Conservation (phyloP, 1,140 invertebrate genomes). For the Achatina immaculata region DNA sequence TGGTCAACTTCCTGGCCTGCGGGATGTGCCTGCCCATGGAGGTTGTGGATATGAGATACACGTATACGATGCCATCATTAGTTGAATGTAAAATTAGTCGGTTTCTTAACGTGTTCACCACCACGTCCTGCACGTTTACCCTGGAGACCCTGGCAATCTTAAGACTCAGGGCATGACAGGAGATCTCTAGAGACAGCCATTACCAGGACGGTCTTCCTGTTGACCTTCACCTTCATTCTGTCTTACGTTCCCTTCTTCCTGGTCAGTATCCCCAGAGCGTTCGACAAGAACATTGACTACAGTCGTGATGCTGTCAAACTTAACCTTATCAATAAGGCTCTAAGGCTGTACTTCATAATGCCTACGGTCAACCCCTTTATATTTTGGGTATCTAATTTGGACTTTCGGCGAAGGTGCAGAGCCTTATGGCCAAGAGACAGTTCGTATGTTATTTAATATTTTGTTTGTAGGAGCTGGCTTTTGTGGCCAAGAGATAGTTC, state of each 20-base stretch:
- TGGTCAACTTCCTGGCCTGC: background rate
- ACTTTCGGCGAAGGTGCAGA: slow-evolving; percentile 13
- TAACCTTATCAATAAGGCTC: slow-evolving; percentile 10
- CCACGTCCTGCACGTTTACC: background rate
- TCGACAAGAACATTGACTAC: slow-evolving; percentile 4
- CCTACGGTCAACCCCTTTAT: slow-evolving; percentile 20
- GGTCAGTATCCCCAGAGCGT: slow-evolving; percentile 8
- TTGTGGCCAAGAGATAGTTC: too few relatives aligned
- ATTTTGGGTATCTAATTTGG: slow-evolving; percentile 23
- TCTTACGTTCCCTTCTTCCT: slow-evolving; percentile 18
- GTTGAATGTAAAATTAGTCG: background rate
- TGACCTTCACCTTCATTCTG: slow-evolving; percentile 22
- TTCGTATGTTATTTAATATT: too few relatives aligned
- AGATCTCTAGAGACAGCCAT: background rate
- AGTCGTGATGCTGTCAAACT: background rate
- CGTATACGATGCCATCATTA: background rate
- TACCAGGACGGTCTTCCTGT: slow-evolving; percentile 21
- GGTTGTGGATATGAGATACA: background rate
- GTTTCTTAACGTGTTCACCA: background rate
- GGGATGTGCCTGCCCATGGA: background rate
- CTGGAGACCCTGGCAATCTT: background rate
- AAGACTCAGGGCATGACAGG: background rate
- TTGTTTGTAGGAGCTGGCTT: too few relatives aligned
- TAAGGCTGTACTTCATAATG: slow-evolving; percentile 25
- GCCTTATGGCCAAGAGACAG: too few relatives aligned